Percentiles rank a stretch among this genome's conserved stretches.
Conservation (phyloP, 2,797 vertebrate species). For the Apogon talboti region DNA sequence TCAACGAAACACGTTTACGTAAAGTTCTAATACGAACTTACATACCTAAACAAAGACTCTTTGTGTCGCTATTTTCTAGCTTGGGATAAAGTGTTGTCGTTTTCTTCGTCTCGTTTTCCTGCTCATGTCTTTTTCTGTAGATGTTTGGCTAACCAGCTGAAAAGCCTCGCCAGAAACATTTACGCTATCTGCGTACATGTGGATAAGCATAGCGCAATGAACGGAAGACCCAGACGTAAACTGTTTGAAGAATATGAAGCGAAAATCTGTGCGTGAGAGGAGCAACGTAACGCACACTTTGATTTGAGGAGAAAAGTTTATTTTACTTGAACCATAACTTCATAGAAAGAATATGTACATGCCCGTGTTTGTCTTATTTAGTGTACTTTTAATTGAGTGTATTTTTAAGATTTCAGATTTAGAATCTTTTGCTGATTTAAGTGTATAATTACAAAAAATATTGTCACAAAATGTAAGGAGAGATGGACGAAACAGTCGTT, state of each 20-base stretch:
- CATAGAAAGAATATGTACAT: background rate
- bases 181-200: slow-evolving; percentile 48
- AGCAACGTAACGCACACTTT: slow-evolving; percentile 21
- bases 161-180: slow-evolving; percentile 41
- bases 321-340: slow-evolving; percentile 10
- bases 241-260: slow-evolving; percentile 34
- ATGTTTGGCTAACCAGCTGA: slow-evolving; percentile 79
- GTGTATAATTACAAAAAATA: background rate
- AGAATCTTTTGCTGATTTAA: background rate
- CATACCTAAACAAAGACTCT: slow-evolving; percentile 41
- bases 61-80: slow-evolving; percentile 2
- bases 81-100: slow-evolving; percentile 27
- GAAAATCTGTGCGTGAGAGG: slow-evolving; percentile 12
- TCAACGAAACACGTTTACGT: background rate
- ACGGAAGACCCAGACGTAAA: slow-evolving; percentile 8
- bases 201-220: accelerated
- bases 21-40: slow-evolving; percentile 8
- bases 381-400: background rate
- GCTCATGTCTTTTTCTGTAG: slow-evolving; percentile 67
- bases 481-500: no score
- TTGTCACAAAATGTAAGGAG: no score
- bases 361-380: background rate
- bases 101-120: slow-evolving; percentile 67
- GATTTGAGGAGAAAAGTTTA: slow-evolving; percentile 32
- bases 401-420: background rate